Evolutionary conservation across 2,797 vertebrate species (phyloP), one percentile per base, ranked within the genome.

Genomic region (Spinibarbus caldwelli): DNA sequence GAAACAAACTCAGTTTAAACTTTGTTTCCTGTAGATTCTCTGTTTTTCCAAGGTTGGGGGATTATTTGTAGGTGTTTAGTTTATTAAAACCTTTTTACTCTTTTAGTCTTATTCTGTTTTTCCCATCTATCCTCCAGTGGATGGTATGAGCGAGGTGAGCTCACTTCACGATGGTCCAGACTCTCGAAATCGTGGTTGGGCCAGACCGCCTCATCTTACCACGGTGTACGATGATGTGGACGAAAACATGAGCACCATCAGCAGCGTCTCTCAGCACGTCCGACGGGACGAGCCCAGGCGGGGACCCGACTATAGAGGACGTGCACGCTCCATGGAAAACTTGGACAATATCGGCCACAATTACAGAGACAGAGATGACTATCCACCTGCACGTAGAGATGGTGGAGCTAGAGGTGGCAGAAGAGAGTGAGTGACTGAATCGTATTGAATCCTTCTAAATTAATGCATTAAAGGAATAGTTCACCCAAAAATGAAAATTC

Each of bases 291-390:
- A 94, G 0, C 91, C 82, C 0, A 87, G 71, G 0, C 93, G 83
- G n/a, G 75, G 66, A 86, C 0, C 89, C 90, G 92, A 82, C 0
- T 82, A 90, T 10, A 93, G 93, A 0, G 91, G 85, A 0, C 97
- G 97, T 0, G 95, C 97, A 0, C 97, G 90, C 10, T 98, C 97
- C 3, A 93, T 97, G 94, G 97, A 98, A 34, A 94, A 96, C 87
- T 93, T 98, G 0, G 97, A 97, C 0, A 95, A 97, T 79, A 90
- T 96, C 0, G 92, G 91, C 2, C 90, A 90, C 1, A 86, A 89
- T 23, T 84, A 94, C 2, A 92, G 91, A 2, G 90, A 92, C 7
- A 19, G 73, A 59, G 88, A 90, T 34, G 86, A 91, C 83, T 85
- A 86, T 78, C 75, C 86, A 0, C 83, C 88, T 8, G 6, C 79